phyloP scores from a whole-genome alignment of 2,113 vertebrate species.

The Myodes glareolus region DNA sequence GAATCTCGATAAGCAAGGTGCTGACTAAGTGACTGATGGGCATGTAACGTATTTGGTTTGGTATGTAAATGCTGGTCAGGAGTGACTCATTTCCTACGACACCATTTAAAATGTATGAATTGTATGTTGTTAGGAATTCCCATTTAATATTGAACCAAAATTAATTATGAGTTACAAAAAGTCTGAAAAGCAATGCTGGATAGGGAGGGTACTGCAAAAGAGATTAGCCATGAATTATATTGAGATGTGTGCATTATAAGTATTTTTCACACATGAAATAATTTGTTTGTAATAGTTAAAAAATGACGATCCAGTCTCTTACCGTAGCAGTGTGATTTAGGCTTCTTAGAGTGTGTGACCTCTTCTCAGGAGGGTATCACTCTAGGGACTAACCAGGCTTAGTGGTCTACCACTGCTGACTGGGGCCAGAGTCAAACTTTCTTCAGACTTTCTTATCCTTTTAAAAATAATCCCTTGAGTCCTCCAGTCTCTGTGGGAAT shows the following conservation, averaged over 20 bases:
- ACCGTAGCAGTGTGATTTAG: not conserved
- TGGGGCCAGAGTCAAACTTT: constrained; percentile 49
- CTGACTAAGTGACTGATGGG: not conserved
- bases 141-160: not conserved
- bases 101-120: not conserved
- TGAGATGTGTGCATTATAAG: not conserved
- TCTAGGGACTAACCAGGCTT: constrained; percentile 31
- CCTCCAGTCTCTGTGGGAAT: constrained; percentile 34
- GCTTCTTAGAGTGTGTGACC: constrained; percentile 17
- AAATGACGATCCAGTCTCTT: not conserved
- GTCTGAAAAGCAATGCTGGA: not conserved
- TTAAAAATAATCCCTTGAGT: constrained; percentile 48
- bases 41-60: too few relatives aligned
- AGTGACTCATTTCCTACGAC: not conserved
- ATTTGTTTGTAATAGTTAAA: constrained; percentile 9
- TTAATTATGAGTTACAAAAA: not conserved
- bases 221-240: not conserved
- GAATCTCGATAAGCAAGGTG: not conserved
- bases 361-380: constrained; percentile 29
- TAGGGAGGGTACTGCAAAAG: not conserved
- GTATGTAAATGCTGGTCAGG: not conserved
- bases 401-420: constrained; percentile 30
- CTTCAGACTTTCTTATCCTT: constrained; percentile 54
- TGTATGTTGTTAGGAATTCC: not conserved
- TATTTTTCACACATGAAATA: constrained; percentile 6